Base-by-base conservation (phyloP, 2,888 invertebrate species). In the Tetheella fluctuosa region DNA sequence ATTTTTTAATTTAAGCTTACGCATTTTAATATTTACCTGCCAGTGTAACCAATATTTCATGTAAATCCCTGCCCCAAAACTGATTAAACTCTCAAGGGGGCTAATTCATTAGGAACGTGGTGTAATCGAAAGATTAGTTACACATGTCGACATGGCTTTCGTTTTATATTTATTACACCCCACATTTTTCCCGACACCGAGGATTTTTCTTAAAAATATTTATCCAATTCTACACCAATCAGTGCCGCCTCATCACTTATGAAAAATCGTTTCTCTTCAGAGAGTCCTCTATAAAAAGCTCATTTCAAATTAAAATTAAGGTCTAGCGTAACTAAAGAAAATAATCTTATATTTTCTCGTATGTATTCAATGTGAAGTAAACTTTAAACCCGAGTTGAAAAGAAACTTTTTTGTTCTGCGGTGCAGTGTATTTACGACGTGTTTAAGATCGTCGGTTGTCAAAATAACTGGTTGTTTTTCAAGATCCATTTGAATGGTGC, bases 241-340 rank as follows among this genome's bases (percentile, higher is more conserved):
- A 85, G 91, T 88, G 87, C 91, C 90, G 92, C 87, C 88, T 90
- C 91, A 91, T 93, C 85, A 90, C 76, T 91, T 91, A 93, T 93
- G 90, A 93, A 92, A 91, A 90, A 93, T 91, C 82, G 91, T 86
- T 90, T 83, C 88, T 90, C 84, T 83, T 82, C 84, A 84, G 78
- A 86, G 78, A 89, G 81, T 86, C 82, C 83, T 88, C 90, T 90
- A 91, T 91, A 92, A 92, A 93, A 93, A 93, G 86, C 89, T 90
- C 87, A 90, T 91, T 90, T 83, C 80, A 90, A 92, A 93, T 93
- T 93, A 92, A 93, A 92, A 93, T 91, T 91, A 91, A 92, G 90
- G 90, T 90, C 90, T 91, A 89, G 85, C 86, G 80, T 85, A 81
- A 81, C 86, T 79, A 80, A 85, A 81, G 83, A 81, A 84, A 80